These are phyloP conservation scores for Clamator glandarius DNA, from an alignment of 2,797 vertebrate species.

Conservation along the genomic window DNA sequence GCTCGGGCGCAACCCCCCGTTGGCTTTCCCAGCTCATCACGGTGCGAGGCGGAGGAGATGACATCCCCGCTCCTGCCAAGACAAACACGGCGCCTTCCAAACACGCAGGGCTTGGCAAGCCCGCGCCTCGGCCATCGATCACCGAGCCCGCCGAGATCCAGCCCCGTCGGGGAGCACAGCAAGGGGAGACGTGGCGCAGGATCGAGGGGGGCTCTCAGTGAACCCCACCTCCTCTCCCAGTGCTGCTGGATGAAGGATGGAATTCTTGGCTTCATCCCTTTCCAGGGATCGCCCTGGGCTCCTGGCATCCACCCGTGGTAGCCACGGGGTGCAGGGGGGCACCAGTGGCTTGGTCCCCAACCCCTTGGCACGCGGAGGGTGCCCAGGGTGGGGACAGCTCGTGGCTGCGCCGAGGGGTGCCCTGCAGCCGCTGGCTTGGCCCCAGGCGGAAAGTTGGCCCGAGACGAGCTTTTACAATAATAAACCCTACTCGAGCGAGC, in stretches of 20 bases:
- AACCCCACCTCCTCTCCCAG: accelerated
- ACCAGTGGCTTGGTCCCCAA: accelerated
- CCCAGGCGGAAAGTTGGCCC: slow-evolving; percentile 51
- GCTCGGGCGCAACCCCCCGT: background rate
- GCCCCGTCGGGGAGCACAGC: background rate
- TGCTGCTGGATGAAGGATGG: background rate
- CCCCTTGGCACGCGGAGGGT: accelerated
- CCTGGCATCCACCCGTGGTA: accelerated
- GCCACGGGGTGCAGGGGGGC: background rate
- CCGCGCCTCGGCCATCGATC: slow-evolving; percentile 35
- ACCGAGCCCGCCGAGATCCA: background rate
- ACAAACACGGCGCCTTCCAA: slow-evolving; percentile 63
- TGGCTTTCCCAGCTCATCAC: slow-evolving; percentile 49
- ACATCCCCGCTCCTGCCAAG: slow-evolving; percentile 59
- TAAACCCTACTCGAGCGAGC: slow-evolving; percentile 12
- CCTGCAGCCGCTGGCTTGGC: slow-evolving; percentile 45
- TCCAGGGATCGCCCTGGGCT: background rate
- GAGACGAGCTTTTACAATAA: slow-evolving; percentile 52
- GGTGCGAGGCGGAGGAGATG: slow-evolving; percentile 29
- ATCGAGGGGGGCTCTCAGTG: accelerated
- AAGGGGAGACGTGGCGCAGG: background rate
- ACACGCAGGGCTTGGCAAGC: slow-evolving; percentile 57
- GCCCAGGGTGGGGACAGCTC: background rate
- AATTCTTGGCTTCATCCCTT: accelerated
- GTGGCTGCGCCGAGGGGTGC: background rate